Conservation (phyloP, 2,888 invertebrate genomes). For the Mylabris sibirica region DNA sequence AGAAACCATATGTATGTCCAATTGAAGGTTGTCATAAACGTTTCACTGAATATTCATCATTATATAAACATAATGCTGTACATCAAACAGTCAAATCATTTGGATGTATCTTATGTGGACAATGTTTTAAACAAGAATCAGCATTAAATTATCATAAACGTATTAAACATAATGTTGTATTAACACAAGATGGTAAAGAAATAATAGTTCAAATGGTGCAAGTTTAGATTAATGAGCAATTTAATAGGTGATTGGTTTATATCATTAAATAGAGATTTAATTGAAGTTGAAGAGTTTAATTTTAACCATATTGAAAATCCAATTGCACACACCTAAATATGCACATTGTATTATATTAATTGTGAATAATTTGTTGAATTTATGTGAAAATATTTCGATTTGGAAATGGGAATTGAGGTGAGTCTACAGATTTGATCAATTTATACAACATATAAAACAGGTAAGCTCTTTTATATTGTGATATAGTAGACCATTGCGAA, state of each 20-base stretch:
- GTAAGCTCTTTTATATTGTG: too few species aligned
- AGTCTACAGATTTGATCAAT: too few species aligned
- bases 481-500: too few species aligned
- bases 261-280: not conserved
- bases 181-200: conserved; percentile 59
- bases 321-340: too few species aligned
- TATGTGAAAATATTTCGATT: too few species aligned
- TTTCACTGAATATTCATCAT: conserved; percentile 75
- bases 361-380: too few species aligned
- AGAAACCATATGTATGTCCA: conserved; percentile 71
- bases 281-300: not conserved
- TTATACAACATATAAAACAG: too few species aligned
- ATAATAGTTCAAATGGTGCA: conserved; percentile 42
- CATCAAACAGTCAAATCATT: conserved; percentile 69
- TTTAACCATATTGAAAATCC: too few species aligned
- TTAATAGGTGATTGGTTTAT: not conserved
- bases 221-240: not conserved
- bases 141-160: conserved; percentile 70
- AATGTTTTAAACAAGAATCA: conserved; percentile 68
- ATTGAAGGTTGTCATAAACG: conserved; percentile 69
- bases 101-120: conserved; percentile 67
- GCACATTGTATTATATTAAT: too few species aligned
- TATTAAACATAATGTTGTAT: conserved; percentile 65
- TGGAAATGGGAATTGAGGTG: too few species aligned
- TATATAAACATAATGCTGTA: conserved; percentile 72